Conservation (phyloP, 2,888 invertebrate species). For the Melinaea marsaeus region DNA sequence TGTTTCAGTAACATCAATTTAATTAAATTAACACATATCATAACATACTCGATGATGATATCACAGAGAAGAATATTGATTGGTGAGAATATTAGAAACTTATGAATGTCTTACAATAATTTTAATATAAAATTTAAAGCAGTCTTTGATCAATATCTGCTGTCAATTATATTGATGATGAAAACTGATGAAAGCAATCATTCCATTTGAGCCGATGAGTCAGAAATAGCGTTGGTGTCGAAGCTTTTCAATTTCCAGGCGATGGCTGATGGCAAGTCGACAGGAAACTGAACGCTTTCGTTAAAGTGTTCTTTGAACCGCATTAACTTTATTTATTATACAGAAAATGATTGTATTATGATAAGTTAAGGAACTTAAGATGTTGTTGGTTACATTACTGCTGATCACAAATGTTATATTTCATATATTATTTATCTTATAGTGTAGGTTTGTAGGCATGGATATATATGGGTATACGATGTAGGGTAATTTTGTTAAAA, state of each 20-base stretch:
- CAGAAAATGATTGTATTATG: neutral
- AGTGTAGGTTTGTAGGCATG: no score
- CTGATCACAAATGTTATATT: no score
- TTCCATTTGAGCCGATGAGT: conserved; percentile 34
- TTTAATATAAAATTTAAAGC: neutral
- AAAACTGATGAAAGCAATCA: conserved; percentile 25
- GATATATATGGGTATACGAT: no score
- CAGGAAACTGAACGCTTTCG: conserved; percentile 7
- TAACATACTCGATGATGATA: no score
- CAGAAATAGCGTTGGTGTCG: conserved; percentile 39
- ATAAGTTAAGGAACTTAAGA: no score
- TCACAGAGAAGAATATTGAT: no score
- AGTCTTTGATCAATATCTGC: neutral
- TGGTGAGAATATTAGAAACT: no score
- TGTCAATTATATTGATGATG: conserved; percentile 19
- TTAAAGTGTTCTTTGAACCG: neutral
- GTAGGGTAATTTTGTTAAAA: no score
- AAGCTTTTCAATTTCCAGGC: conserved; percentile 41
- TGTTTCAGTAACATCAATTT: no score
- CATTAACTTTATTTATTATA: neutral
- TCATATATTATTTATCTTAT: no score
- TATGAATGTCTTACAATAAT: neutral
- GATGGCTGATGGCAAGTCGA: conserved; percentile 21
- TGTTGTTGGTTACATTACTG: no score
- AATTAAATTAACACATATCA: no score